These are phyloP conservation scores for Enchytraeus crypticus DNA, from an alignment of 2,888 invertebrate genomes.

Conservation along the genomic window DNA sequence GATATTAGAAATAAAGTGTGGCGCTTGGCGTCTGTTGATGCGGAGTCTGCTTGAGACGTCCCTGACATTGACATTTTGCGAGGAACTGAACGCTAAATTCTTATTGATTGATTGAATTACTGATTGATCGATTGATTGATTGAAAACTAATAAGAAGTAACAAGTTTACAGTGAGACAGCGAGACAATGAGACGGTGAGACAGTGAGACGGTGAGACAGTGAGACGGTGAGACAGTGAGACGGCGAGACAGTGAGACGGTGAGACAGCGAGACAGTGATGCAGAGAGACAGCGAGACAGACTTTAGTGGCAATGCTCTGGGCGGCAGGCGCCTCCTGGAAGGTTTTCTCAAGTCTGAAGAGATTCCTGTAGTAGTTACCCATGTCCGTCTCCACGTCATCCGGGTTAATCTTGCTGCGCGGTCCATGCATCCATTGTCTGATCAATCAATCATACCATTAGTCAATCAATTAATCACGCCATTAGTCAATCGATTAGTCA, in stretches of 20 bases:
- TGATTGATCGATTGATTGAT: neutral
- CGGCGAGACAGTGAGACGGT: no score
- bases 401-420: conserved; percentile 76
- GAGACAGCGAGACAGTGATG: neutral
- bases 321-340: conserved; percentile 68
- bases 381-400: conserved; percentile 78
- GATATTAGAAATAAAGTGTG: no score
- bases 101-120: no score
- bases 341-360: conserved; percentile 78
- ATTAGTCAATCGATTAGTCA: no score
- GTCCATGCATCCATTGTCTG: conserved; percentile 69
- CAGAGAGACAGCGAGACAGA: conserved; percentile 32
- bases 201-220: no score
- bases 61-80: no score
- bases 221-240: no score
- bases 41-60: no score
- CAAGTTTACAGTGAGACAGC: neutral
- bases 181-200: no score
- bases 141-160: neutral
- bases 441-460: neutral
- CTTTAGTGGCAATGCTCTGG: conserved; percentile 61
- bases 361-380: conserved; percentile 61
- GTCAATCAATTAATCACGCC: no score
- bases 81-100: no score
- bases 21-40: no score